Evolutionary conservation across 2,113 vertebrate genomes (phyloP), one percentile per base, ranked within the genome.

Genomic region (Notothenia coriiceps): DNA sequence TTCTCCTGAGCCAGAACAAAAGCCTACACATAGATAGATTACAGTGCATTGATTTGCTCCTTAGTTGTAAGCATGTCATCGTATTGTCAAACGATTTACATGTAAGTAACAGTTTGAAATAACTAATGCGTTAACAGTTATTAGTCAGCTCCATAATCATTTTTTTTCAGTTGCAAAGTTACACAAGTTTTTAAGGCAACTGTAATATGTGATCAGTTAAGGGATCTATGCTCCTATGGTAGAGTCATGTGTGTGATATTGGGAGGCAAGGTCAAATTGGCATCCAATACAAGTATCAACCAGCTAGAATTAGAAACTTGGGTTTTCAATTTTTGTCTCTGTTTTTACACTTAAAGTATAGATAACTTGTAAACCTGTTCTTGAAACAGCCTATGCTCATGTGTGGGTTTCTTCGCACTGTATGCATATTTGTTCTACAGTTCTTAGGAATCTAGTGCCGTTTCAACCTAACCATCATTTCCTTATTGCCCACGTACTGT

Each of bases 1-100:
- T 85, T 89, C 80, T 85, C 74, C 70, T 52, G 17, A 69, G 75
- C 75, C 67, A 68, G 18, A 86, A 66, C 78, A 89, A 83, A 85
- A 59, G 69, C 71, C 79, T 82, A 66, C 51, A 44, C 51, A 73
- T 47, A 71, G 65, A 86, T 47, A 44, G 6, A 86, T 82, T 71
- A 40, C 46, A 83, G 82, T 61, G 81, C 62, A 63, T 35, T 40
- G 35, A 22, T 72, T 44, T 79, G 20, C 22, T 74, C 20, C 56
- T 64, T 65, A n/a, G 17, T 5, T 79, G 70, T 70, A 4, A 65
- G 52, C 17, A 0, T 63, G 2, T 25, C 15, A 46, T 35, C 62
- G 5, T 52, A 35, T 70, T 57, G 73, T 51, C 18, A 61, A 59
- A 62, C 17, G 60, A n/a, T 57, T 33, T 74, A 1, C 29, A 43